A percentile compares a stretch with the other conserved stretches of the same genome.
These are phyloP conservation scores for Eolophus roseicapilla DNA, from an alignment of 2,113 vertebrate species.

Conservation along the genomic window DNA sequence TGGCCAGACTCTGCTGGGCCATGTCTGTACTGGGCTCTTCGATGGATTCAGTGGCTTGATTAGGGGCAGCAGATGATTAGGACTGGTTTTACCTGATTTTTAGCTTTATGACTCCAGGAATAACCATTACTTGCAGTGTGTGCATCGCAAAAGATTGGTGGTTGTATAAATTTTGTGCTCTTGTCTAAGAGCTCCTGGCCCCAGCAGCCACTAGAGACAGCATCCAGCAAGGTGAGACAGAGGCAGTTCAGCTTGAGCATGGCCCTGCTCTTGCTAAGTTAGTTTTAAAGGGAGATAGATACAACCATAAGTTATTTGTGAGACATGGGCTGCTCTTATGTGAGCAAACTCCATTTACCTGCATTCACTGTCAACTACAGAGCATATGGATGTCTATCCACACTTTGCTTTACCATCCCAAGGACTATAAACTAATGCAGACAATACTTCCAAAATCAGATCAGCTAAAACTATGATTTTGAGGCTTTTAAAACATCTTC, in stretches of 20 bases:
- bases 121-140: neutral
- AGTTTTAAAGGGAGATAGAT: neutral
- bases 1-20: neutral
- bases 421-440: neutral
- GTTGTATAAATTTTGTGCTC: neutral
- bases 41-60: neutral
- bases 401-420: neutral
- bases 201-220: neutral
- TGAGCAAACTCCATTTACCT: neutral
- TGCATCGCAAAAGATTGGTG: neutral
- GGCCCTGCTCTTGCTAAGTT: neutral
- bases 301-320: neutral
- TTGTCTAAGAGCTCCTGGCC: neutral
- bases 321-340: neutral
- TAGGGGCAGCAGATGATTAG: neutral
- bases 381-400: neutral
- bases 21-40: neutral
- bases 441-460: neutral
- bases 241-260: fast-evolving
- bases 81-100: neutral
- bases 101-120: neutral
- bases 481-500: neutral
- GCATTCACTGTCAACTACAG: neutral
- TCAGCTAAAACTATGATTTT: neutral
- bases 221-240: neutral